Evolutionary conservation across 2,888 invertebrate species (phyloP), one percentile per base, ranked within the genome.

Genomic region (Tuta absoluta): DNA sequence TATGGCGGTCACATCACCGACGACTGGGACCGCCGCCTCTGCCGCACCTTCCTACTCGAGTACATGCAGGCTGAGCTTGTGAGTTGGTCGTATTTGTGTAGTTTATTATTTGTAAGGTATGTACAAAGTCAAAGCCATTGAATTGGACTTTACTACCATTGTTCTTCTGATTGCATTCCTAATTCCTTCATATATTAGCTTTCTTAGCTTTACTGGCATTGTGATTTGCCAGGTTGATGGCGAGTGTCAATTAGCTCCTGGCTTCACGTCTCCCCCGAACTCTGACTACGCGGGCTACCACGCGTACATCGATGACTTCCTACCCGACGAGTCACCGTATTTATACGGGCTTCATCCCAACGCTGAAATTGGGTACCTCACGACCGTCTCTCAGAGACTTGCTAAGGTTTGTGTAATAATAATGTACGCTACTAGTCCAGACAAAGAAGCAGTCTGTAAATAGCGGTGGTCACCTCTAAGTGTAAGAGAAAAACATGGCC

Each of bases 1-100:
- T 98, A 98, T 79, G 98, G 98, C 0, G 98, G 98, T 0, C 98
- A 98, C 80, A 98, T 98, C 75, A 98, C 98, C 0, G 98, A 98
- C 79, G 98, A 98, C 84, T 98, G 98, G 97, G 98, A 98, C 84
- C 92, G 98, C 58, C 92, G 96, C 48, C 93, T 98, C 3, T 98
- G 98, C 78, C 93, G 95, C 62, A 96, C 95, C 0, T 97, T 96
- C 86, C 90, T 98, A 57, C 93, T 96, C 71, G 98, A 97, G 79
- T 98, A 96, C 81, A 95, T 98, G 94, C 95, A 96, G 77, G 93
- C 96, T 0, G 97, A 97, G 78, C 92, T 98, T 81, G 94, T 95
- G 51, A 73, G 78, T 70, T 3, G 28, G 28, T 28, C 5, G 3
- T 28, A 28, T 2, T 28, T 2, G 28, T 28, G 28, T 28, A 28